phyloP scores from a whole-genome alignment of 2,113 vertebrate genomes.

The Apus apus region DNA sequence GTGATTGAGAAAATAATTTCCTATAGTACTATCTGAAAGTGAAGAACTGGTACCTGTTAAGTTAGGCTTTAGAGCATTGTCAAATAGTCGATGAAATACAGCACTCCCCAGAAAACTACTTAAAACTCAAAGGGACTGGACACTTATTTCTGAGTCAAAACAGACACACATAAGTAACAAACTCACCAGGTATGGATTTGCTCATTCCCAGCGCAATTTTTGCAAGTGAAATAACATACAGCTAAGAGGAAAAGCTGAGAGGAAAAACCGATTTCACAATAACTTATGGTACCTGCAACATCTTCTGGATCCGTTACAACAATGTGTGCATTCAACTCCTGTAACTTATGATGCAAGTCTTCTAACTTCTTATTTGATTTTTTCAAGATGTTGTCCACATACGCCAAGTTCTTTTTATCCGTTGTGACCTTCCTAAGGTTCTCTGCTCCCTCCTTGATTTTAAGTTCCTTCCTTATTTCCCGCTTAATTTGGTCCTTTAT shows the following conservation, averaged over 20 bases:
- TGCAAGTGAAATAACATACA: neutral
- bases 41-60: neutral
- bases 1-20: neutral
- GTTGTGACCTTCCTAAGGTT: constrained; percentile 97
- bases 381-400: constrained; percentile 98
- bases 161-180: neutral
- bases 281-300: constrained; percentile 83
- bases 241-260: neutral
- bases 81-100: neutral
- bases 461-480: constrained; percentile 99
- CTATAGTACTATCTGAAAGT: neutral
- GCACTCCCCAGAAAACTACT: neutral
- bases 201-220: neutral
- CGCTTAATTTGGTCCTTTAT: constrained; percentile 95
- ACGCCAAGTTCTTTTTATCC: constrained; percentile 98
- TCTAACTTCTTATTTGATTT: constrained; percentile 98
- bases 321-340: constrained; percentile 96
- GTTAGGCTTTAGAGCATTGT: neutral
- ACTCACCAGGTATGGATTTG: accelerated
- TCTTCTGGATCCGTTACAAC: constrained; percentile 97
- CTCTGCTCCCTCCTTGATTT: constrained; percentile 98
- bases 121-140: neutral
- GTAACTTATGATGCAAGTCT: constrained; percentile 95
- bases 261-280: neutral
- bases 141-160: neutral